Base-by-base conservation (phyloP, 2,888 invertebrate genomes). In the Aleiodes leptofemur region DNA sequence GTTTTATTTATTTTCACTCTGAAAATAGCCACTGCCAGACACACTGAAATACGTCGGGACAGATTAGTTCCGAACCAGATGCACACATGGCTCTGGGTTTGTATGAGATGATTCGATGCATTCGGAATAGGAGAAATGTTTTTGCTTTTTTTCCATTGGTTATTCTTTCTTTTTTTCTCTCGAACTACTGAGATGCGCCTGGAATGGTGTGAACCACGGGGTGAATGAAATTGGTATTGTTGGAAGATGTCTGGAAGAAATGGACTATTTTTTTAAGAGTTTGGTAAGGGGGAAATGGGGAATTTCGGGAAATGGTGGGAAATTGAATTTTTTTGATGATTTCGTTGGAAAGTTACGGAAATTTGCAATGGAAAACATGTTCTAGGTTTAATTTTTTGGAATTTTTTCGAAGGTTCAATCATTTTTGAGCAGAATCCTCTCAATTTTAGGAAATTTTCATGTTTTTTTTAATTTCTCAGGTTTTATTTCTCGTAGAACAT, bases 31-130 rank as follows among this genome's bases (percentile, higher is more conserved):
- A 61, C 43, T 61, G 61, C 61, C 61, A 61, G 61, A 61, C 61
- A 61, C 61, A 31, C 61, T 61, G 61, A 61, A 61, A 61, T 43
- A 61, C 61, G 61, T 61, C 61, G 38, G 61, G 61, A 61, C 61
- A 61, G 61, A 61, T 61, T 61, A 61, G 61, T 61, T 61, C 43
- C 61, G 9, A 61, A 43, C 61, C 61, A 61, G 61, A 61, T 61
- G 61, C 38, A 61, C 61, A 61, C 61, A 61, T 61, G 61, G 61
- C 61, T 38, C 43, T 38, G 9, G 3, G 43, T 1, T 11, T 43
- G 43, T 14, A 14, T 14, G 43, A 43, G 61, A 61, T 38, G 38
- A 61, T 61, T 61, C 61, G 38, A 61, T 61, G 61, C 61, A 38
- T 43, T 43, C 16, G 16, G 61, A 61, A 61, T 61, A 43, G 13